A percentile compares a stretch with the other conserved stretches of the same genome.
Evolutionary conservation across 2,797 vertebrate genomes (phyloP).

Genomic region (Astyanax mexicanus): DNA sequence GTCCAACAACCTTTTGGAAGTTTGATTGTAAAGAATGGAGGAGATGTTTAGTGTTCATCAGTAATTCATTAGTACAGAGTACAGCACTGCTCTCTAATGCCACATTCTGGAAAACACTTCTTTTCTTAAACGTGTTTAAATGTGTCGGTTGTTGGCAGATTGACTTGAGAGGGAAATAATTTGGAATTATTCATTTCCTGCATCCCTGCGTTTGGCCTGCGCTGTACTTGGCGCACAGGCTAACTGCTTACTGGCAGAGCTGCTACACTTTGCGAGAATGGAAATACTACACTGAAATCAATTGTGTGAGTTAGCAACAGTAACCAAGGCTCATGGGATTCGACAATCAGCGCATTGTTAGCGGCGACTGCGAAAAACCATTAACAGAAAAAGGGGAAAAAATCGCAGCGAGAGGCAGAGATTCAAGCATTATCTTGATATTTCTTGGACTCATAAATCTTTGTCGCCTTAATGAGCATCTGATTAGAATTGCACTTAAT

Average conservation of each 20-base stretch:
- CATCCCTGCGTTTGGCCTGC: background rate
- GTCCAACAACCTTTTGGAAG: no score
- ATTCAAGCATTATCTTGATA: background rate
- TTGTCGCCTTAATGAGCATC: slow-evolving; percentile 68
- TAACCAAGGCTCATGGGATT: background rate
- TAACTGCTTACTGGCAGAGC: slow-evolving; percentile 3
- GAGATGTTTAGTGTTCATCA: no score
- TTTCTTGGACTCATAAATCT: slow-evolving; percentile 37
- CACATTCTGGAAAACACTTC: background rate
- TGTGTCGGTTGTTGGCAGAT: background rate
- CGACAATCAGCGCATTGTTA: background rate
- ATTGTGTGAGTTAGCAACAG: background rate
- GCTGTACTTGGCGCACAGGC: background rate
- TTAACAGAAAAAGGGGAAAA: background rate
- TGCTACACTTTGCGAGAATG: background rate
- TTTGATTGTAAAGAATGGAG: no score
- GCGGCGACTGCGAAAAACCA: background rate
- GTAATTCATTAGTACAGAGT: no score
- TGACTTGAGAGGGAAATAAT: background rate
- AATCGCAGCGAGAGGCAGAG: background rate
- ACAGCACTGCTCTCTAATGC: no score
- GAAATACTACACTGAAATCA: background rate
- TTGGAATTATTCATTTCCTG: background rate
- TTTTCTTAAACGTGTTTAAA: background rate
- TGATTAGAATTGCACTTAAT: slow-evolving; percentile 70